A percentile compares a stretch with the other conserved stretches of the same genome.
Evolutionary conservation across 2,888 invertebrate species (phyloP).

Genomic region (Orthosia incerta): DNA sequence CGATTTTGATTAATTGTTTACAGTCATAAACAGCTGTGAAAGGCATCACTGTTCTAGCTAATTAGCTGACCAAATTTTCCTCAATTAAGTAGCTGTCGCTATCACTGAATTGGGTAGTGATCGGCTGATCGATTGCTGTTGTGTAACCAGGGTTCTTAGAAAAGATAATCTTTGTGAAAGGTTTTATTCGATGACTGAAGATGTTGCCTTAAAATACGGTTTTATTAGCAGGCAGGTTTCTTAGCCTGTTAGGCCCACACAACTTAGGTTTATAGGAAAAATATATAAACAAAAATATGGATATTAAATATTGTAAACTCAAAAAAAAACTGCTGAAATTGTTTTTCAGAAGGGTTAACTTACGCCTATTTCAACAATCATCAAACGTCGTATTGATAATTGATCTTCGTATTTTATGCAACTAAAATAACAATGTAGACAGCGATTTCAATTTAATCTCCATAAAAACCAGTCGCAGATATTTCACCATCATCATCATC

Average conservation of each 20-base stretch:
- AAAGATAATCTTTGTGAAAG: constrained; percentile 11
- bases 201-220: background rate
- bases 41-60: constrained; percentile 52
- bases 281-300: too few relatives aligned
- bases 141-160: background rate
- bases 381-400: too few relatives aligned
- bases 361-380: too few relatives aligned
- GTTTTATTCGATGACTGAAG: background rate
- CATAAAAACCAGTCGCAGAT: too few relatives aligned
- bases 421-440: too few relatives aligned
- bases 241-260: background rate
- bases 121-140: constrained; percentile 43
- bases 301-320: too few relatives aligned
- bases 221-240: background rate
- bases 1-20: constrained; percentile 60
- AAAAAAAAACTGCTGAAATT: too few relatives aligned
- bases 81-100: constrained; percentile 41
- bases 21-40: constrained; percentile 41
- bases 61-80: constrained; percentile 57
- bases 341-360: too few relatives aligned
- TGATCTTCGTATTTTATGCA: too few relatives aligned
- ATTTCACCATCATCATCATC: too few relatives aligned
- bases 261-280: too few relatives aligned
- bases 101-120: constrained; percentile 32
- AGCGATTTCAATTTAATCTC: too few relatives aligned